Evolutionary conservation across 1,140 invertebrate species (phyloP), one percentile per base, ranked within the genome.

Genomic region (Catajapyx aquilonaris): DNA sequence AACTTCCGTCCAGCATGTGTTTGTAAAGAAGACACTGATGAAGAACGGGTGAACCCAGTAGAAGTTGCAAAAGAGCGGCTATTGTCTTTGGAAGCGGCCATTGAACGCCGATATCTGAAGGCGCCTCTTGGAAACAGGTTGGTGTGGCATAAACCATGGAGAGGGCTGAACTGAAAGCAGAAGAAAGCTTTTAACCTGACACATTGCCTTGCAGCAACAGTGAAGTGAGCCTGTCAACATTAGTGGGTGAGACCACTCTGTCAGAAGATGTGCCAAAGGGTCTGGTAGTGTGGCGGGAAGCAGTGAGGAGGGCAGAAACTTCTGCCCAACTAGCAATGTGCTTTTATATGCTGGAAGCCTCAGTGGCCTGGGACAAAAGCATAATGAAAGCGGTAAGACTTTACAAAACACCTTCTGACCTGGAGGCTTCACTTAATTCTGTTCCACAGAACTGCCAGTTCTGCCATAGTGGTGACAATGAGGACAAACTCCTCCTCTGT

Each of bases 351-450:
- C 65, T 96, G 18, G 87, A 93, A 52, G 75, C 76, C 15, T 84
- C 76, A 49, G 86, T 95, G 47, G 86, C 88, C 18, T 95, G 90
- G 90, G 90, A 96, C 60, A 95, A 94, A 61, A 91, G 85, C 61
- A 90, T 94, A 50, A 95, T 96, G 90, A 93, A 94, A 73, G 88
- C 88, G 63, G 85, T 91, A 69, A 74, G 81, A 16, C 18, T 43
- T 4, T 11, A 30, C 10, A 42, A 15, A 34, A 15, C 22, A 20
- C 20, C 4, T 25, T 22, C 10, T 33, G 10, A 42, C 16, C 16
- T 25, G 18, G 25, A 33, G 17, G 9, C 11, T 36, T 11, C 19
- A 5, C 33, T 18, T 7, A 19, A 30, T 41, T 19, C 13, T 42
- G 20, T 42, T 42, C 9, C 18, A 35, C 69, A 93, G 83, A 86